A percentile compares a stretch with the other conserved stretches of the same genome.
These are phyloP conservation scores for Nomada ferruginata DNA, from an alignment of 2,888 invertebrate species.

Conservation along the genomic window DNA sequence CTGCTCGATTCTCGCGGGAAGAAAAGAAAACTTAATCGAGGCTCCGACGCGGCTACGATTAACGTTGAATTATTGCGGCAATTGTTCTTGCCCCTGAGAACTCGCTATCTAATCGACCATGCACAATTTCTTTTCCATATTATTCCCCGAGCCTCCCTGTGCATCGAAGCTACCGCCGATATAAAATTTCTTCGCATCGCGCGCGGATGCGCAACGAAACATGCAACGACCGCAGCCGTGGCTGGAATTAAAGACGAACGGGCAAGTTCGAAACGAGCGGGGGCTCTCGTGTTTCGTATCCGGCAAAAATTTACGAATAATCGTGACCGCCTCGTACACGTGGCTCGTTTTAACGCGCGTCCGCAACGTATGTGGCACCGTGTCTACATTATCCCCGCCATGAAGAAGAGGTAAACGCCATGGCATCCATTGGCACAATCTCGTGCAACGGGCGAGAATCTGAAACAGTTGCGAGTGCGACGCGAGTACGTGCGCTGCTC, in stretches of 20 bases:
- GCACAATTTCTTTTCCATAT: too few relatives aligned
- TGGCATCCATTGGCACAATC: conserved; percentile 76
- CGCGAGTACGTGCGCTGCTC: conserved; percentile 67
- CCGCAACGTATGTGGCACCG: conserved; percentile 45
- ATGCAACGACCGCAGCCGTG: too few relatives aligned
- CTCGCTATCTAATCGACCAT: too few relatives aligned
- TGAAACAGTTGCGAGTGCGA: conserved; percentile 75
- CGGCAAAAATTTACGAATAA: conserved; percentile 47
- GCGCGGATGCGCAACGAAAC: too few relatives aligned
- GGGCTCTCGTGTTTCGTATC: conserved; percentile 29
- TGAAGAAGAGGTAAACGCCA: conserved; percentile 76
- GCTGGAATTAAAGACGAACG: neutral
- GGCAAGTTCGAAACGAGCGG: neutral
- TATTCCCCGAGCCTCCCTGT: too few relatives aligned
- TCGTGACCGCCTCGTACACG: conserved; percentile 37
- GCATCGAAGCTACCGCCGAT: too few relatives aligned
- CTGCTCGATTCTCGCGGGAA: neutral
- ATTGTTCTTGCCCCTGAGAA: too few relatives aligned
- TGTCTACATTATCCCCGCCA: conserved; percentile 73
- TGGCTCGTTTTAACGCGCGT: conserved; percentile 38
- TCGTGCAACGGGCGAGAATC: conserved; percentile 73
- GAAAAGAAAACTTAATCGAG: too few relatives aligned
- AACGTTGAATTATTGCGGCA: too few relatives aligned
- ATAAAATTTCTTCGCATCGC: too few relatives aligned
- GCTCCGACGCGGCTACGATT: too few relatives aligned